Base-by-base conservation (phyloP, 2,888 invertebrate genomes). In the Seira ritae region DNA sequence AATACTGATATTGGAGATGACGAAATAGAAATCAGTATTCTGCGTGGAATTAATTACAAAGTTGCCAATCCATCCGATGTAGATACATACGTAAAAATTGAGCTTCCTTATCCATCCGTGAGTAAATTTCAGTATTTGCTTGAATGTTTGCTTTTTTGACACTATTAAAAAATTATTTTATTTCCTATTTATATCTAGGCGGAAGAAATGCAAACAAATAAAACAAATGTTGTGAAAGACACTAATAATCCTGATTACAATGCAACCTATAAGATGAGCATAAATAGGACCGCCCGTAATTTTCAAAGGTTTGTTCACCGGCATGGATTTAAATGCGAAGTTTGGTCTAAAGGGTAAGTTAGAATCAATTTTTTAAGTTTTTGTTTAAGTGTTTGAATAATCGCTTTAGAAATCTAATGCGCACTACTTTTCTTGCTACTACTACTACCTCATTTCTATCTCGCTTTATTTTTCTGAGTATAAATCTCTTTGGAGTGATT, bases 1-100 rank as follows among this genome's bases (percentile, higher is more conserved):
- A 96, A 96, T 90, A 96, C 97, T n/a, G 98, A 98, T 90, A 92
- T 98, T 85, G 95, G 94, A 65, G 98, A 97, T 90, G 96, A 95
- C 91, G 97, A 98, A 90, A 91, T 98, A 89, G 97, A 98, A 92
- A 92, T 98, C 88, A 94, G 93, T 22, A 93, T 98, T 85, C 93
- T 97, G 0, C 94, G 97, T 89, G 98, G 98, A 69, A 94, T 98
- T 84, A 96, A 96, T 89, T 97, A 96, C 91, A 94, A 94, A 91
- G 96, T 96, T 67, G 91, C 94, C 76, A 95, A 95, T 90, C 94
- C 96, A 0, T 95, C 95, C 90, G 97, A 98, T 84, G 93, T 97
- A 31, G 97, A 98, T 90, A 97, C 98, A 0, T 98, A 96, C 90
- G 96, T 99, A 12, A 96, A 95, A 90, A 95, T 95, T 90, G 98